Evolutionary conservation across 2,888 invertebrate genomes (phyloP), one percentile per base, ranked within the genome.

Genomic region (Allygus modestus): DNA sequence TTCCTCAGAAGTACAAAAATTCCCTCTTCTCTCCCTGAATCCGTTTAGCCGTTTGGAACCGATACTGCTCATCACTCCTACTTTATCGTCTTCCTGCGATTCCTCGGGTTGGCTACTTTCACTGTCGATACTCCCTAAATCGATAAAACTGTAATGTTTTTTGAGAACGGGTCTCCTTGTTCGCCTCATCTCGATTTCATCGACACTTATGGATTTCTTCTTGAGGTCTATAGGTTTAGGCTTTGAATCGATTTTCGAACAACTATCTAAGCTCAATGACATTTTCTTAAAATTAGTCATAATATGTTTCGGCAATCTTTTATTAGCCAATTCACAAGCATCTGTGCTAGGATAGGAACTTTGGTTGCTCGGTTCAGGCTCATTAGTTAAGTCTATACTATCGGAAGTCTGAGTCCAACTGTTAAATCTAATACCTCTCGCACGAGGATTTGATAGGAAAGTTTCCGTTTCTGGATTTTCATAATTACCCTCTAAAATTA

Each of bases 141-240:
- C 87, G 15, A 87, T 83, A 41, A 87, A 83, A 81, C 87, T 87
- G 82, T 86, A 87, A 77, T 87, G 87, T 79, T 87, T 87, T 43
- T 85, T 86, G 12, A 85, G 83, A n/a, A 61, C 26, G 11, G 85
- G 58, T 65, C 86, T 83, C 15, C 82, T 81, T 0, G 82, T 58
- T 82, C 84, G 85, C 73, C 84, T 84, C 86, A 87, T 86, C 81
- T 87, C 87, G 17, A 87, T 85, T 87, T 87, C 87, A 84, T 87
- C 87, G 0, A 87, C 87, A 79, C 87, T 87, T 33, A 87, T 87
- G 26, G 87, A 86, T 85, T 87, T 87, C 58, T 85, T 84, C 33
- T 84, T 83, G 9, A 81, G 41, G 37, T 83, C 79, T 17, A 85
- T 83, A 33, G 77, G 73, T 69, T 81, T 81, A 28, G 81, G 41